Evolutionary conservation across 2,113 vertebrate species (phyloP), one percentile per base, ranked within the genome.

Genomic region (Aphelocoma coerulescens): DNA sequence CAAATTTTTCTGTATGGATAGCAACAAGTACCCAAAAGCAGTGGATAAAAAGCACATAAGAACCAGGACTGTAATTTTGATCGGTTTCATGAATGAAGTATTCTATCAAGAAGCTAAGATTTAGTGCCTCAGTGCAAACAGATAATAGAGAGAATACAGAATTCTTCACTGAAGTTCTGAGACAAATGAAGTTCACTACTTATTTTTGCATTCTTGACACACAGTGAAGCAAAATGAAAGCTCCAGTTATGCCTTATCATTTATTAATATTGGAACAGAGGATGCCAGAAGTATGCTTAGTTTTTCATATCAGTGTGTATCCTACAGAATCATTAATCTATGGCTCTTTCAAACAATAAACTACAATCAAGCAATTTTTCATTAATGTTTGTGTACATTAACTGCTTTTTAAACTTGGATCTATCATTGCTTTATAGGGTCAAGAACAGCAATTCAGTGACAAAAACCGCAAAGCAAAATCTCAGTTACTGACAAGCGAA

Each of bases 321-420:
- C 71, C 88, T 83, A 46, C 28, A 90, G 88, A 94, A 78, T 41
- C 94, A 95, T 96, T 95, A 97, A 95, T 95, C 91, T 89, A 71
- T 41, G 35, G 55, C 35, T 84, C 80, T 95, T 95, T 95, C 92
- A 95, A 97, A 95, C 94, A 95, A 91, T 92, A 96, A 95, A 96
- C 59, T 79, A 35, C 65, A 92, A 95, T 92, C 63, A 84, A 94
- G 83, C 39, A 84, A 71, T 63, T 96, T 95, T 91, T 93, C 62
- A 96, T 89, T 85, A 68, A 89, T 82, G 71, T 43, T 88, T 95
- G 86, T 95, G 91, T 97, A 95, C 57, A 95, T 93, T 95, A 92
- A 63, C 72, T 89, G 76, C 79, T 93, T 95, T 95, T 93, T 88
- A 95, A 95, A 93, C 80, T 73, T 84, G 72, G 65, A 92, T 88